Evolutionary conservation across 2,888 invertebrate genomes (phyloP), one percentile per base, ranked within the genome.

Genomic region (Erebia palarica): DNA sequence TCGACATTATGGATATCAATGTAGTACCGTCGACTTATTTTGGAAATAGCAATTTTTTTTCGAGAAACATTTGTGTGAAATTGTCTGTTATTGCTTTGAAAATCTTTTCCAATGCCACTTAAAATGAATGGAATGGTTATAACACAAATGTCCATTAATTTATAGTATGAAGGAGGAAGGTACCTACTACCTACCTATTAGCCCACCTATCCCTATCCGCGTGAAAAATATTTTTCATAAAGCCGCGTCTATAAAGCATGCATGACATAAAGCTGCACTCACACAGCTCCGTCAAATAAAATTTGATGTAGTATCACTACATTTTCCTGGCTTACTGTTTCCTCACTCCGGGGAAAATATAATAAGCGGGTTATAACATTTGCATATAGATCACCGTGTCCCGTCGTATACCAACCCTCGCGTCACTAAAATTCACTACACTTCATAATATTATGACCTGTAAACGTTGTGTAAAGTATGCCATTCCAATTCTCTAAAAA

Each of bases 351-450:
- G 84, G 86, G 69, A 82, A 86, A 91, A 90, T 91, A 91, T 92
- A 92, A 93, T 92, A 92, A 91, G 89, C 91, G 88, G 88, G 90
- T 88, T 90, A 91, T 91, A 90, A 90, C 82, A 92, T 93, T 93
- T 90, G 86, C 93, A 93, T 93, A 90, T 92, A 92, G 89, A 93
- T 92, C 92, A 90, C 90, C 80, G 75, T 86, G 86, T 87, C 84
- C 84, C 78, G 78, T 78, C 82, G 80, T 81, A 80, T 80, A 78
- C 75, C 77, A 75, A 80, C 79, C 83, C 79, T 74, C 76, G 68
- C 73, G 74, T 76, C 83, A 84, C 84, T 85, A 81, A 85, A 87
- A 87, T 87, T 87, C 86, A 84, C 85, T 81, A 82, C 77, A 80
- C 78, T 86, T 87, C 88, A 86, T 90, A 63, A 21, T 18, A 63